Conservation (phyloP, 1,140 invertebrate species). For the Procambarus clarkii region DNA sequence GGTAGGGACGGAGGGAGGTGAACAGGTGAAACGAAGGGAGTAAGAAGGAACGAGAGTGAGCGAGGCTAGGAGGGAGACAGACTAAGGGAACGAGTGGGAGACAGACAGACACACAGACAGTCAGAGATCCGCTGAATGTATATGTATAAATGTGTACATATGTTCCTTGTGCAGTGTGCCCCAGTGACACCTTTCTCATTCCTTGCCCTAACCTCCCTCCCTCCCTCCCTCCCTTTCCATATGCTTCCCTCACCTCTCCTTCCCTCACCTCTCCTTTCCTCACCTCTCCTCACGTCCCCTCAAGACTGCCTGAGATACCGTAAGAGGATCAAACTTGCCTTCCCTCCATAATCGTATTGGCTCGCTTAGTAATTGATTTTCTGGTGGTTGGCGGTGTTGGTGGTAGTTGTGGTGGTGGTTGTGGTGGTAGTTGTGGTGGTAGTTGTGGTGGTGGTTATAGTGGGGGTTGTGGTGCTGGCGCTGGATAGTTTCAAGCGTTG, state of each 20-base stretch:
- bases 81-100: no score
- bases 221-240: background rate
- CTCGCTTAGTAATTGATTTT: background rate
- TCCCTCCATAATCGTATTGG: background rate
- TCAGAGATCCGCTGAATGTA: no score
- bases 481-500: no score
- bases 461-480: background rate
- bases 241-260: background rate
- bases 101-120: no score
- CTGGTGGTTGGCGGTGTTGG: background rate
- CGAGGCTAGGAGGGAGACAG: no score
- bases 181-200: no score
- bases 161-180: no score
- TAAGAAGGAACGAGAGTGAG: no score
- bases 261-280: background rate
- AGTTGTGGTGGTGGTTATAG: background rate
- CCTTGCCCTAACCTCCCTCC: background rate
- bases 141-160: no score
- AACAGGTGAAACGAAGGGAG: no score
- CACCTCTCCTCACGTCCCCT: background rate
- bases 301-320: background rate
- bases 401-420: background rate
- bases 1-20: no score
- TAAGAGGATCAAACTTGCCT: slow-evolving; percentile 6
- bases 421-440: background rate